Evolutionary conservation across 2,888 invertebrate genomes (phyloP), one percentile per base, ranked within the genome.

Genomic region (Falcaria lacertinaria): DNA sequence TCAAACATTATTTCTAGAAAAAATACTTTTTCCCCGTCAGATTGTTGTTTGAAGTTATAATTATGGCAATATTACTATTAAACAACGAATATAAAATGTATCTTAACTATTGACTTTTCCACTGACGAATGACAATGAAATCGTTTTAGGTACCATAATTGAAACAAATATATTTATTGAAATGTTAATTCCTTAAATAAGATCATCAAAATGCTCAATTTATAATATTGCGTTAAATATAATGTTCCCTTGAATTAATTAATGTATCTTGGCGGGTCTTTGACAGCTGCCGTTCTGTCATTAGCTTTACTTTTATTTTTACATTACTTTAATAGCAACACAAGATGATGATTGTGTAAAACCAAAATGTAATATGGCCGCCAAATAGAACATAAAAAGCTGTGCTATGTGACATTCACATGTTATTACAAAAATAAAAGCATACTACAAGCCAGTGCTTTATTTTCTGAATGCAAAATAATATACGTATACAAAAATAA

Each of bases 381-480:
- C 56, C 58, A 64, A 55, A 45, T 57, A 42, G 25, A 48, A 57
- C 36, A 50, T 53, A 58, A 53, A 44, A 68, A 67, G 60, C 58
- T 57, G 60, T 64, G 53, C 37, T 22, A 54, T 59, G 63, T 51
- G 54, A 65, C 62, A 68, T 63, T 63, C 61, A 65, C 58, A 75
- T 61, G 60, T 45, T 48, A 47, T 57, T 59, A 60, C 54, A 52
- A 62, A 70, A 61, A 52, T 53, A 58, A 57, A 83, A 86, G 82
- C 81, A 22, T 54, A 74, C 82, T 84, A 84, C 69, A 86, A 87
- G 87, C 85, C 59, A 64, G 86, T 86, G 87, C 78, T 72, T 50
- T 67, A 54, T 46, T 56, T 64, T 57, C 63, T 71, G 59, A 75
- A 74, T 76, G 80, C 78, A 68, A 69, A 65, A 72, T 60, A 66